A percentile compares a stretch with the other conserved stretches of the same genome.
phyloP scores from a whole-genome alignment of 2,797 vertebrate genomes.

The Gymnothorax javanicus region DNA sequence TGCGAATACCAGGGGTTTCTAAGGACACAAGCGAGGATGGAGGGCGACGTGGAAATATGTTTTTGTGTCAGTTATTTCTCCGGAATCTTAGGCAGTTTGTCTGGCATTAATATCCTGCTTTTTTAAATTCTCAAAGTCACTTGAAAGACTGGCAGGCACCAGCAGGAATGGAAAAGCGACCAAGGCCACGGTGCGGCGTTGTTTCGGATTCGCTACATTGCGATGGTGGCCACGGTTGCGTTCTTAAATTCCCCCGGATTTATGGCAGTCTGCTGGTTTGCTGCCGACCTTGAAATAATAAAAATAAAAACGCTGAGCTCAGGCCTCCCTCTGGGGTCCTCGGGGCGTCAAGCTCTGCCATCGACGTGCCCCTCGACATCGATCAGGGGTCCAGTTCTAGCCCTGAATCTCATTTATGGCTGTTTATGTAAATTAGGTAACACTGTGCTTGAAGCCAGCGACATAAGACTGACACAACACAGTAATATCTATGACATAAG shows the following conservation, averaged over 20 bases:
- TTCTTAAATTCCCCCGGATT: conserved; percentile 40
- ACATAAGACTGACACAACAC: too few species aligned
- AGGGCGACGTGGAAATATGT: conserved; percentile 34
- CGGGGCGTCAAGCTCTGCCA: conserved; percentile 39
- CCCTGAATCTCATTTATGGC: background rate
- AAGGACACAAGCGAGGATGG: background rate
- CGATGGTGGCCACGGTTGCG: too few species aligned
- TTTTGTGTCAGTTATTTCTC: conserved; percentile 44
- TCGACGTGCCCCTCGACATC: conserved; percentile 34
- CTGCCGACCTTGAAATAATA: conserved; percentile 40
- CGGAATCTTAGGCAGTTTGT: conserved; percentile 58
- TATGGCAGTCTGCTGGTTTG: conserved; percentile 29
- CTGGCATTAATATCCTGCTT: conserved; percentile 43
- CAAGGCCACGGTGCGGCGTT: conserved; percentile 46
- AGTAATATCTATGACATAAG: too few species aligned
- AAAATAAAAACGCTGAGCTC: conserved; percentile 35
- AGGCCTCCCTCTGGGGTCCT: background rate
- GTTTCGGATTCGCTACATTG: conserved; percentile 50
- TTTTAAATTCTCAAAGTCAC: conserved; percentile 44
- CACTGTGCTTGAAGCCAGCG: too few species aligned
- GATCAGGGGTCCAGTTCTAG: conserved; percentile 37
- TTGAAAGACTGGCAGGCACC: conserved; percentile 44
- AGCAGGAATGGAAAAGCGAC: conserved; percentile 53
- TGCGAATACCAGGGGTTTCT: background rate
- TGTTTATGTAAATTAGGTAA: too few species aligned